Evolutionary conservation across 2,888 invertebrate genomes (phyloP), one percentile per base, ranked within the genome.

Genomic region (Eristalis pertinax): DNA sequence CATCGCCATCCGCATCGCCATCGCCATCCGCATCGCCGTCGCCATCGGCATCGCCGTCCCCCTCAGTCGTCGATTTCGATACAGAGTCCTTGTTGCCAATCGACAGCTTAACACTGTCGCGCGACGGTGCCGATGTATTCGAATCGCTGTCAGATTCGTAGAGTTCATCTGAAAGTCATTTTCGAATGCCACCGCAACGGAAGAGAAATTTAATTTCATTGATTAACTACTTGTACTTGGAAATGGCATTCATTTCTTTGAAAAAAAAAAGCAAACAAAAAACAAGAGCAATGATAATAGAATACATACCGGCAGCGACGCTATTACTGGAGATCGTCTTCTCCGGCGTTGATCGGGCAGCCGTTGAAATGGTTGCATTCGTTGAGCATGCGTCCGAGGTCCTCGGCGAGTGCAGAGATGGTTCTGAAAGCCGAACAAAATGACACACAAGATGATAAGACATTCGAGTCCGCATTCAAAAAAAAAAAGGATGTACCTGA

Each of bases 401-500:
- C 74, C 89, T 90, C 13, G 91, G 91, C 8, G 92, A 92, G 38
- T 91, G 90, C 11, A 90, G 68, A 3, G 92, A 92, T 15, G 90
- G 89, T 76, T 92, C 92, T 90, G 29, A 19, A 65, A 43, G n/a
- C 4, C n/a, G n/a, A n/a, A 8, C 35, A 29, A 68, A 11, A 19
- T 8, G 19, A 5, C 58, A 3, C n/a, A 11, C 7, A 22, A 4
- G 15, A 70, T 35, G 43, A 32, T 8, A 11, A 32, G 1, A 32
- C 7, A 32, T 32, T 32, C 4, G 2, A 7, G 7, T 32, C 7
- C 10, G 1, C 35, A 11, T 29, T 50, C 1, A 0, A 11, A 1
- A 13, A 5, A 13, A 26, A 24, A n/a, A n/a, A n/a, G n/a, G n/a
- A n/a, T n/a, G 64, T 88, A 93, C 92, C 92, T 89, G 93, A 92